Evolutionary conservation across 1,140 invertebrate genomes (phyloP).

Genomic region (Belonocnema kinseyi): DNA sequence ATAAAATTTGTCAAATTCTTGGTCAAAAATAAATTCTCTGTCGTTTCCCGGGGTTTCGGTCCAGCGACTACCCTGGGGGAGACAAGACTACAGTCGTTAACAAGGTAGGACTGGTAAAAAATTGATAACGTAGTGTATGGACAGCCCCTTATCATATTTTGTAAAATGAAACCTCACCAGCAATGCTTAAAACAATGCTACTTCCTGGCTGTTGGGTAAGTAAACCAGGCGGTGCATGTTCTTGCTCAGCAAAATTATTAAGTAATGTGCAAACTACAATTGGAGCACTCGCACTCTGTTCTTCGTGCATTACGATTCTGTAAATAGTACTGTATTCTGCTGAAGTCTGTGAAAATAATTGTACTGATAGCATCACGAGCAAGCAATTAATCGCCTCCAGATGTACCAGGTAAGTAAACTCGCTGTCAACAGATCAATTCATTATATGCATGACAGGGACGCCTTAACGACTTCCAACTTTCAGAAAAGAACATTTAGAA

Average conservation of each 20-base stretch:
- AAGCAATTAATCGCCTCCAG: constrained; percentile 92
- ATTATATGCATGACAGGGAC: background rate
- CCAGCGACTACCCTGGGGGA: no score
- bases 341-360: constrained; percentile 87
- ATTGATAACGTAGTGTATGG: no score
- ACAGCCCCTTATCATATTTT: background rate
- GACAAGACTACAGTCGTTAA: no score
- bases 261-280: constrained; percentile 86
- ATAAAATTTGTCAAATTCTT: no score
- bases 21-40: no score
- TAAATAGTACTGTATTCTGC: constrained; percentile 78
- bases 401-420: constrained; percentile 92
- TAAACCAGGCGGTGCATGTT: constrained; percentile 82
- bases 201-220: constrained; percentile 81
- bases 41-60: no score
- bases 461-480: background rate
- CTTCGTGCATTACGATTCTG: constrained; percentile 85
- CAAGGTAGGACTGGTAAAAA: no score
- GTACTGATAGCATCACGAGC: constrained; percentile 90
- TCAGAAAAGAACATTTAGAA: background rate
- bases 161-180: constrained; percentile 75
- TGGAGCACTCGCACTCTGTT: constrained; percentile 83
- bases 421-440: constrained; percentile 77
- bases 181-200: constrained; percentile 89
- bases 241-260: constrained; percentile 86